Base-by-base conservation (phyloP, 1,140 invertebrate genomes). In the Micrasema minimum region DNA sequence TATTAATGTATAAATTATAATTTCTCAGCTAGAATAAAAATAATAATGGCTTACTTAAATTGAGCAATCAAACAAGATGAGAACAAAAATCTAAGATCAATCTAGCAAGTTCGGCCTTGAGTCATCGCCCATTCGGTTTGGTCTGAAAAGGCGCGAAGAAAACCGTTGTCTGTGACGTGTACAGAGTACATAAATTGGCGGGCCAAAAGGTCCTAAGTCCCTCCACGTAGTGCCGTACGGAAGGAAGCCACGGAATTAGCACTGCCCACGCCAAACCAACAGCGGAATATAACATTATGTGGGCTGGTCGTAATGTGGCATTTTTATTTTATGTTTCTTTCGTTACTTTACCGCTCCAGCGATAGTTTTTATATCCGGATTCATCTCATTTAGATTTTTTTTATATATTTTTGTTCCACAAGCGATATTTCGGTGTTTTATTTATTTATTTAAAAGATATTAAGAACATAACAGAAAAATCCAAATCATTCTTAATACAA, bases 181-280 rank as follows among this genome's bases (percentile, higher is more conserved):
- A 59, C 1, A 7, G 7, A 2, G 26, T 31, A 31, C 7, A 12
- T 3, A 16, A 2, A 16, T 12, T n/a, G 11, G 11, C 14, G 41
- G 41, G 41, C 41, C 41, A 16, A 2, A 16, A n/a, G 41, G 26
- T 2, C 37, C 9, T 41, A 35, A 18, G 37, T 12, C 16, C 16
- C 0, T 23, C 48, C 16, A 51, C 18, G 16, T 20, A 20, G 10
- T 14, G 18, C 35, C 11, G 37, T 59, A 23, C 55, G 55, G 55
- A 59, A 59, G 55, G 55, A 59, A 59, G 55, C 38, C 38, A 59
- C 55, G 20, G 55, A 59, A 59, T 59, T 59, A 59, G 55, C 55
- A 38, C 55, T 59, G 9, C 55, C 55, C 55, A 59, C 55, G 55
- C 55, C 35, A 2, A 23, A 2, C 37, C 35, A 9, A 11, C 35